Conservation (phyloP, 2,888 invertebrate genomes). For the Cataglyphis cursor region DNA sequence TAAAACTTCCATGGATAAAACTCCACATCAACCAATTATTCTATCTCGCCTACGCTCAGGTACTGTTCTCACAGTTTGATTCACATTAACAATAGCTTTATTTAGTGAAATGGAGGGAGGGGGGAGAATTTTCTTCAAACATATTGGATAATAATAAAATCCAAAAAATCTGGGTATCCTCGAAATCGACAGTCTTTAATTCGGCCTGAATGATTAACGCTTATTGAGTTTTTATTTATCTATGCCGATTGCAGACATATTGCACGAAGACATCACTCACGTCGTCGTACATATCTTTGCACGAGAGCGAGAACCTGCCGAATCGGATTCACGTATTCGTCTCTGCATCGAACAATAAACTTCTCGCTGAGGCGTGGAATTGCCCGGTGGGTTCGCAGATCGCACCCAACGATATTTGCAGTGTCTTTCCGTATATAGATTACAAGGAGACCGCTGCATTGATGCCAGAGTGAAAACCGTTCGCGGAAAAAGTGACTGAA, state of each 20-base stretch:
- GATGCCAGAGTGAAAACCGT: conserved; percentile 7
- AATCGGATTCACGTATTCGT: conserved; percentile 74
- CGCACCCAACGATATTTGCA: conserved; percentile 67
- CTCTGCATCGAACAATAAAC: conserved; percentile 68
- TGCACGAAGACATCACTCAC: conserved; percentile 79
- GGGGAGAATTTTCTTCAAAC: neutral
- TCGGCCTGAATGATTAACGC: neutral
- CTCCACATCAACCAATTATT: conserved; percentile 74
- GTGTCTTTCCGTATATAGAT: conserved; percentile 75
- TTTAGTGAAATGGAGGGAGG: neutral
- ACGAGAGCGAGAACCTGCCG: conserved; percentile 76
- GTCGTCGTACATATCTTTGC: conserved; percentile 75
- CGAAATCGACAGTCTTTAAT: neutral
- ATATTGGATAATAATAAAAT: neutral
- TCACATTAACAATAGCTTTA: conserved; percentile 45
- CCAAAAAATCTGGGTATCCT: neutral
- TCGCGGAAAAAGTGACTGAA: conserved; percentile 2
- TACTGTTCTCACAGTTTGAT: conserved; percentile 71
- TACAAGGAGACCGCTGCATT: conserved; percentile 11
- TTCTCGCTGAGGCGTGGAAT: conserved; percentile 74
- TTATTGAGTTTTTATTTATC: conserved; percentile 4
- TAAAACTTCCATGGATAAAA: conserved; percentile 76
- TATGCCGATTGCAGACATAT: conserved; percentile 73
- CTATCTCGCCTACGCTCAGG: conserved; percentile 81
- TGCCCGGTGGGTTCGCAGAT: conserved; percentile 74